Percentiles rank a stretch among this genome's conserved stretches.
phyloP scores from a whole-genome alignment of 2,797 vertebrate species.

The Eospalax fontanierii region DNA sequence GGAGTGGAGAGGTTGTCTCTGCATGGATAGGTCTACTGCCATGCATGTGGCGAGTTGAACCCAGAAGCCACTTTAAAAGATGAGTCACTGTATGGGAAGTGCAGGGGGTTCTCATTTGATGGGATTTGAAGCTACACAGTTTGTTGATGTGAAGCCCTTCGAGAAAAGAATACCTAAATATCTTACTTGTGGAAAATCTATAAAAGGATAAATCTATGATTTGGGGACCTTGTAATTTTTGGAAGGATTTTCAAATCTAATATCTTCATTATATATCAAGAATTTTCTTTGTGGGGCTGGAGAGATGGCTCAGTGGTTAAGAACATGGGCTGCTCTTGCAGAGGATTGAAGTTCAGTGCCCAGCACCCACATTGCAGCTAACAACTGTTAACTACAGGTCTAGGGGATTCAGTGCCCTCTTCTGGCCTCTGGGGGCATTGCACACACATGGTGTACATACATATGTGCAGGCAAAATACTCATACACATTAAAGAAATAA shows the following conservation, averaged over 20 bases:
- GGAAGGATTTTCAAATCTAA: conserved; percentile 36
- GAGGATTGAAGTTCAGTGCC: no score
- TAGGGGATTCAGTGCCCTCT: no score
- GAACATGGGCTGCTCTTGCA: no score
- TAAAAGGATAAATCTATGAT: not conserved
- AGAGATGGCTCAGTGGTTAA: no score
- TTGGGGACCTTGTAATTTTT: not conserved
- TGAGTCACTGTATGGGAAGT: not conserved
- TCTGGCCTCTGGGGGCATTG: no score
- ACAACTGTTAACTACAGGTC: no score
- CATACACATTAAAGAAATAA: no score
- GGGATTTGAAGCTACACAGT: not conserved
- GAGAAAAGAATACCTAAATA: not conserved
- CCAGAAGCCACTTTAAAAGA: not conserved
- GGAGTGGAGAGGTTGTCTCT: not conserved
- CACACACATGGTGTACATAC: no score
- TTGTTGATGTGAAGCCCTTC: not conserved
- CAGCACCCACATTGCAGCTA: no score
- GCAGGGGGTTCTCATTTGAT: not conserved
- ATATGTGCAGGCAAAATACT: no score
- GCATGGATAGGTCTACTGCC: not conserved
- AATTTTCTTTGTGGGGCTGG: not conserved
- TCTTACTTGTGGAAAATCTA: not conserved
- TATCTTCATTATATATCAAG: not conserved
- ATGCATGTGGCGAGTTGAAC: not conserved